Base-by-base conservation (phyloP, 2,113 vertebrate genomes). In the Ursus arctos region DNA sequence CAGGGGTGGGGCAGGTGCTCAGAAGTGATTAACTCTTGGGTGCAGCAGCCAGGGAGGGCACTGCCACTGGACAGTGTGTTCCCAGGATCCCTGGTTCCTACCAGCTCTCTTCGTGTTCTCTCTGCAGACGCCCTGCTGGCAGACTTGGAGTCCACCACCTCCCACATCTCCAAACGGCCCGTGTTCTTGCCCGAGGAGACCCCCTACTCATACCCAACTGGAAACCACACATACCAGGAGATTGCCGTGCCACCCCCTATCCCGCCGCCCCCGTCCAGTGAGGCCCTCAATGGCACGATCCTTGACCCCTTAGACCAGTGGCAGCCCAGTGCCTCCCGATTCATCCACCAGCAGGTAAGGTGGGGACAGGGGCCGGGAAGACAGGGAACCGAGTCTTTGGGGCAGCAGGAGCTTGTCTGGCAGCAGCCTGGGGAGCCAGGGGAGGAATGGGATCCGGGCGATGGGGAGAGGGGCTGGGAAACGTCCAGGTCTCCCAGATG, bases 141-240 rank as follows among this genome's bases (percentile, higher is more conserved):
- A 3, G 99, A 99, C 98, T 98, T 99, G 98, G 99, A 99, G 98
- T 99, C 99, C 1, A 99, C 99, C 86, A 99, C 99, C 33, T 99
- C 99, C 0, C 99, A 99, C 95, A 99, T 99, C 98, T 99, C 99
- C 98, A 99, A 99, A 89, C 98, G 99, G 19, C 99, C 99, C 0
- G 99, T 99, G 74, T 99, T 99, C 96, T 96, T 99, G 80, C 96
- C 99, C 0, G 99, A 99, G 21, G 99, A 99, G 97, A 99, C 99
- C 0, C 99, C 99, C 10, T 99, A 99, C 98, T 99, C 99, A 8
- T 99, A 99, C 85, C 99, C 99, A 18, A 99, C 99, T 55, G 99
- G 99, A 95, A 99, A 99, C 96, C 99, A 99, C 93, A 99, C 99
- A 0, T 99, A 99, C 98, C 99, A 99, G 97, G 99, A 99, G 98